phyloP scores from a whole-genome alignment of 2,888 invertebrate species.

The Cremastinae sp. region DNA sequence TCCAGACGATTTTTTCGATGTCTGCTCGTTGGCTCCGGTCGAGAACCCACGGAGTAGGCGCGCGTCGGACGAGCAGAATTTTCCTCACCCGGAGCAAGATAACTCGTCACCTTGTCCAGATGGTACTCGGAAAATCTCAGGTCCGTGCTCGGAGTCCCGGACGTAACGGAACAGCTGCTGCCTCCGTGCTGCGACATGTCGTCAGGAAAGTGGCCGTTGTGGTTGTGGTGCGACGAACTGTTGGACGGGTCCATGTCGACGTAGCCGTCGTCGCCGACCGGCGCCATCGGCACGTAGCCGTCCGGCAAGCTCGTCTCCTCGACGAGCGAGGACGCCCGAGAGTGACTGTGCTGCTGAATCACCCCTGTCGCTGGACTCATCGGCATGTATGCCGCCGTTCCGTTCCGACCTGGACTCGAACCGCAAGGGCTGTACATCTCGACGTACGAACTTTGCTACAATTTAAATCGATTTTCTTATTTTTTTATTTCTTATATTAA shows the following conservation, averaged over 20 bases:
- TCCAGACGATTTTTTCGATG: conserved; percentile 80
- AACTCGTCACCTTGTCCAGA: conserved; percentile 90
- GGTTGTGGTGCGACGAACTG: conserved; percentile 56
- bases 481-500: too few species aligned
- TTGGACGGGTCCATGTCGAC: conserved; percentile 84
- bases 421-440: conserved; percentile 82
- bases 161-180: conserved; percentile 88
- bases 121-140: conserved; percentile 89
- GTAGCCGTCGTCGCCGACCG: conserved; percentile 82
- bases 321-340: conserved; percentile 84
- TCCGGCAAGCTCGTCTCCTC: conserved; percentile 81
- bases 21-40: conserved; percentile 85
- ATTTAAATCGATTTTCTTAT: too few species aligned
- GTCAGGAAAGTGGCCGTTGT: conserved; percentile 77
- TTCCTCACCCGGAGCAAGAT: conserved; percentile 85
- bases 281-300: conserved; percentile 87
- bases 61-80: conserved; percentile 86
- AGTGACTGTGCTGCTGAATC: conserved; percentile 81
- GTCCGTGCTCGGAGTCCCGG: conserved; percentile 91
- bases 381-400: conserved; percentile 81
- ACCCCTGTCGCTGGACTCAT: conserved; percentile 81
- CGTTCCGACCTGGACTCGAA: conserved; percentile 81
- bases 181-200: conserved; percentile 84
- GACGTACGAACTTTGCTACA: conserved; percentile 80
- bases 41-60: conserved; percentile 93